Base-by-base conservation (phyloP, 2,797 vertebrate genomes). In the Chelon labrosus region DNA sequence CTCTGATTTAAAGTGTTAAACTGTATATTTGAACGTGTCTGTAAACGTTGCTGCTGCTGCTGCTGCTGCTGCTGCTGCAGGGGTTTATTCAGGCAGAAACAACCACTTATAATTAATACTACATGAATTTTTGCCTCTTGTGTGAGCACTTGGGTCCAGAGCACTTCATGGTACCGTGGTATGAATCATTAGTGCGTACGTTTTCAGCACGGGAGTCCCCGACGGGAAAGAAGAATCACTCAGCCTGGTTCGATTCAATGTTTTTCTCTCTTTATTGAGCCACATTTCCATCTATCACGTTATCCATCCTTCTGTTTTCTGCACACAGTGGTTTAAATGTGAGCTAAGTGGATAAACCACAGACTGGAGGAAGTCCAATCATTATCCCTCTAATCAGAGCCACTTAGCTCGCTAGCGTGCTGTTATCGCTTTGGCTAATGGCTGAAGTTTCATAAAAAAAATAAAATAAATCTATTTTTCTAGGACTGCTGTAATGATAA, bases 391-490 rank as follows among this genome's bases (percentile, higher is more conserved):
- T 16, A 22, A 35, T 59, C 53, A 50, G 19, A 11, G 5, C 49
- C 79, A 53, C 63, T 81, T 14, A 56, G 70, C 22, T 12, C 13
- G 51, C 41, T 63, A 71, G 22, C 46, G 39, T 31, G 59, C 13
- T 38, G 20, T 55, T 8, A 2, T 62, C 65, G 57, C 71, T 71
- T 61, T 35, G 38, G 31, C 67, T 88, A 85, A 88, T 89, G 72
- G 83, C 49, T 31, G 50, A 47, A 55, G 70, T 86, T 79, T 16
- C 11, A 10, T 5, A 22, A 51, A 19, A 22, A 17, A 54, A 35
- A 7, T n/a, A n/a, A n/a, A n/a, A n/a, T n/a, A n/a, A n/a, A n/a
- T n/a, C n/a, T n/a, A n/a, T n/a, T 22, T 10, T n/a, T n/a, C 25
- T 6, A 0, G 25, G 6, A 10, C 13, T 44, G 41, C 13, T 44